Percentiles rank a stretch among this genome's conserved stretches.
These are phyloP conservation scores for Artemisiospiza belli DNA, from an alignment of 2,113 vertebrate species.

Conservation along the genomic window DNA sequence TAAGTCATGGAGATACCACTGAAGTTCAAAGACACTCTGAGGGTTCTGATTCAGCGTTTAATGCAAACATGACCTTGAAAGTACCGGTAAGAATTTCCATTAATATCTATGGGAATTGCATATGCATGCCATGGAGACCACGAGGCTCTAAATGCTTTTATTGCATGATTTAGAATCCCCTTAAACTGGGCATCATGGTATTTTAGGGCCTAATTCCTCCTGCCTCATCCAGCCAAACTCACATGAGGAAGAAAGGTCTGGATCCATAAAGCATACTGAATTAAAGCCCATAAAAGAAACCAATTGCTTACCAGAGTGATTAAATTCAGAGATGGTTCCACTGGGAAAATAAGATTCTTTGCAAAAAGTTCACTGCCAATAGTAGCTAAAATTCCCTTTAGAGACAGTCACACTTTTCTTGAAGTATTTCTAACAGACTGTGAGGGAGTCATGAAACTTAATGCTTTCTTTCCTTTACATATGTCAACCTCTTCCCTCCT, in stretches of 20 bases:
- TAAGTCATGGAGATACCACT: neutral
- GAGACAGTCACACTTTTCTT: neutral
- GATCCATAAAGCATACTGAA: slow-evolving; percentile 17
- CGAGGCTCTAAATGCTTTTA: slow-evolving; percentile 28
- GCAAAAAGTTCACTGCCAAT: neutral
- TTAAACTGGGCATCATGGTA: neutral
- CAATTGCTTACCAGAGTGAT: slow-evolving; percentile 40
- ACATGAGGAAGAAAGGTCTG: slow-evolving; percentile 26
- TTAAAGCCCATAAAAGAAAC: slow-evolving; percentile 35
- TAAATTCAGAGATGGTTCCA: slow-evolving; percentile 27
- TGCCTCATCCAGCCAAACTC: neutral
- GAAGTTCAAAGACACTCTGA: neutral
- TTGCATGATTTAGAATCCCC: slow-evolving; percentile 13
- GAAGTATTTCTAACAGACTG: neutral
- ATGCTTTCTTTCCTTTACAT: neutral
- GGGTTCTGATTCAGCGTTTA: neutral
- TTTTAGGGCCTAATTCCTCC: slow-evolving; percentile 47
- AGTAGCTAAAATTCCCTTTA: neutral
- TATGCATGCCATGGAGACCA: neutral
- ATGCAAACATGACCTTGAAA: slow-evolving; percentile 41
- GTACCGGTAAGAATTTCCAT: neutral
- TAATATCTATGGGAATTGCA: slow-evolving; percentile 27
- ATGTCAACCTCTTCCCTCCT: neutral
- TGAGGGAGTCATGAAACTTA: neutral
- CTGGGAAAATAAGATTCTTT: slow-evolving; percentile 16